A percentile compares a stretch with the other conserved stretches of the same genome.
These are phyloP conservation scores for Lycopodina hypogea DNA, from an alignment of 37 sponge, comb jelly and placozoan genomes.

Conservation along the genomic window DNA sequence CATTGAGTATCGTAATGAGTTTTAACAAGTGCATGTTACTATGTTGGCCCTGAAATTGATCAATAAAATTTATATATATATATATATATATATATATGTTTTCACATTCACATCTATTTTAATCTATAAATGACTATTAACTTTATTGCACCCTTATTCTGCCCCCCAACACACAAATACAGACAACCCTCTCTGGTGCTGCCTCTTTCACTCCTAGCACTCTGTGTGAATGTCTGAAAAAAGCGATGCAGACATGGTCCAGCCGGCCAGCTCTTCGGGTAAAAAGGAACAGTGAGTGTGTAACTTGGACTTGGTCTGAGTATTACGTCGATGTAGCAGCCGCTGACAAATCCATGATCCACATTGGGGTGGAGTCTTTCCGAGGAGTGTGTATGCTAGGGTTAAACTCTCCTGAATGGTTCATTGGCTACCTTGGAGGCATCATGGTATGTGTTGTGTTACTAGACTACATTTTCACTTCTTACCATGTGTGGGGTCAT, in stretches of 20 bases:
- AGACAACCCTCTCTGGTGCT: conserved; percentile 82
- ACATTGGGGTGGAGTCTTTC: conserved; percentile 64
- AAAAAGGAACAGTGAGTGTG: conserved; percentile 64
- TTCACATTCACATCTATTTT: too few relatives aligned
- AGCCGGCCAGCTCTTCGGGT: conserved; percentile 54
- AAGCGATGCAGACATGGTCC: conserved; percentile 14
- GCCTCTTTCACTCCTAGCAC: conserved; percentile 77
- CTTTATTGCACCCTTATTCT: too few relatives aligned
- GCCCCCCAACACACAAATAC: too few relatives aligned
- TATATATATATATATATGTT: too few relatives aligned
- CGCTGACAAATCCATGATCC: conserved; percentile 72
- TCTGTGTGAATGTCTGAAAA: conserved; percentile 72
- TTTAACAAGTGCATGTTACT: too few relatives aligned
- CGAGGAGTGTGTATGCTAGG: conserved; percentile 87
- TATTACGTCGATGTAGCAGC: conserved; percentile 49
- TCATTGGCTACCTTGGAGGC: conserved; percentile 64
- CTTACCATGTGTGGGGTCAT: too few relatives aligned
- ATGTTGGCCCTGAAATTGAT: too few relatives aligned
- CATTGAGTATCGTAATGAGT: too few relatives aligned
- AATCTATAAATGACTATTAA: too few relatives aligned
- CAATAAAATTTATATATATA: too few relatives aligned
- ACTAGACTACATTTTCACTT: too few relatives aligned
- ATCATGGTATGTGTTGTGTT: conserved; percentile 86
- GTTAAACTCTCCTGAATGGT: conserved; percentile 94
- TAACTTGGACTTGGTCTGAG: conserved; percentile 49